phyloP scores from a whole-genome alignment of 2,113 vertebrate species.

The Oncorhynchus tshawytscha region DNA sequence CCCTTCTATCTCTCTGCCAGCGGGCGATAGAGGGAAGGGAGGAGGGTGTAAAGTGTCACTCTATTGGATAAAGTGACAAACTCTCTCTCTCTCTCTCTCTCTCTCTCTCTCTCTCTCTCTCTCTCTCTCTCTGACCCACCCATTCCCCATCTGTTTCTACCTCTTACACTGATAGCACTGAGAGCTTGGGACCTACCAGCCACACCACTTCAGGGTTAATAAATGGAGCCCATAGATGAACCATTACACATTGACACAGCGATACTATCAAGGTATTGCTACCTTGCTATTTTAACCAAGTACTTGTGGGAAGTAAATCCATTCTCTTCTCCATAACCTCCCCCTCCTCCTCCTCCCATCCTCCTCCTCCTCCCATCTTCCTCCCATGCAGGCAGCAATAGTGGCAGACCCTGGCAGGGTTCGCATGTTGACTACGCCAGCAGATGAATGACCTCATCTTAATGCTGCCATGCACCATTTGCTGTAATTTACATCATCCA shows the following conservation, averaged over 20 bases:
- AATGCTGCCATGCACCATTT: constrained; percentile 50
- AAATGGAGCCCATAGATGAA: constrained; percentile 67
- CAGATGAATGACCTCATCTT: constrained; percentile 56
- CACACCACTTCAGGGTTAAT: constrained; percentile 67
- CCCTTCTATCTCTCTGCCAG: constrained; percentile 24
- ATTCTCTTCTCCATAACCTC: constrained; percentile 27
- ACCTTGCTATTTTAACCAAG: constrained; percentile 73
- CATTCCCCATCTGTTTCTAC: not conserved
- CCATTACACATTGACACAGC: constrained; percentile 66
- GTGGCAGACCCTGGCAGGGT: constrained; percentile 30
- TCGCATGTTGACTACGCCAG: constrained; percentile 31
- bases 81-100: constrained; percentile 17
- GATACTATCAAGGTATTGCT: constrained; percentile 46
- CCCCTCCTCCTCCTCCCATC: not conserved
- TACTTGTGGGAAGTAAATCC: constrained; percentile 57
- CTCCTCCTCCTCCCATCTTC: too few species aligned
- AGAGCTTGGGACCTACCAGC: constrained; percentile 47
- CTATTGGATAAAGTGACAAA: constrained; percentile 54
- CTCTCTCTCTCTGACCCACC: not conserved
- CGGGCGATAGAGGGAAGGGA: not conserved
- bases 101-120: constrained; percentile 27
- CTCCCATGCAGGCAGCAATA: constrained; percentile 17
- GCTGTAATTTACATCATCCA: constrained; percentile 43
- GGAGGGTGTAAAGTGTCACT: constrained; percentile 17
- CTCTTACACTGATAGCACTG: not conserved